Conservation (phyloP, 2,797 vertebrate species). For the Urocyon cinereoargenteus region DNA sequence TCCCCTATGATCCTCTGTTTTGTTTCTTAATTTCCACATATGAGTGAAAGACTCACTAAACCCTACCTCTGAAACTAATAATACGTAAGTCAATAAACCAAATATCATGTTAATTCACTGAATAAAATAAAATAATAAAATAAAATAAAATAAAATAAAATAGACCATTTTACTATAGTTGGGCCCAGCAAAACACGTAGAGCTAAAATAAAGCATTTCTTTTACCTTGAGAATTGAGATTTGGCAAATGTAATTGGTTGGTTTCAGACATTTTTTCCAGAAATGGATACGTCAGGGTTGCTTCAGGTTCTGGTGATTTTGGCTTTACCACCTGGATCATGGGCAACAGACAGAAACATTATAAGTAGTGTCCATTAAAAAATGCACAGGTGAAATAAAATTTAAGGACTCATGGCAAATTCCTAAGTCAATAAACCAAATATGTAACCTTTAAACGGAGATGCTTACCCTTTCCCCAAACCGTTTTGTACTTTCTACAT, state of each 20-base stretch:
- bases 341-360: constrained; percentile 63
- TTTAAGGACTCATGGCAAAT: not conserved
- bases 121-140: not conserved
- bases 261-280: constrained; percentile 85
- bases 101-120: not conserved
- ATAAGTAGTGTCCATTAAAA: not conserved
- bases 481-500: not conserved
- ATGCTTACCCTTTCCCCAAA: not conserved
- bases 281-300: constrained; percentile 84
- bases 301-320: constrained; percentile 86
- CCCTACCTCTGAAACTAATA: not conserved
- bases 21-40: not conserved
- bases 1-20: not conserved
- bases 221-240: constrained; percentile 86
- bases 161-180: not conserved
- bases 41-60: not conserved
- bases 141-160: not conserved
- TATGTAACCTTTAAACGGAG: not conserved
- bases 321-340: constrained; percentile 84
- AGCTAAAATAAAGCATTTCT: not conserved
- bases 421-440: not conserved
- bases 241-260: constrained; percentile 86
- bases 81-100: not conserved
- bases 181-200: not conserved
- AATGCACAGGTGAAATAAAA: not conserved